These are phyloP conservation scores for Progne subis DNA, from an alignment of 2,113 vertebrate genomes.

Conservation along the genomic window DNA sequence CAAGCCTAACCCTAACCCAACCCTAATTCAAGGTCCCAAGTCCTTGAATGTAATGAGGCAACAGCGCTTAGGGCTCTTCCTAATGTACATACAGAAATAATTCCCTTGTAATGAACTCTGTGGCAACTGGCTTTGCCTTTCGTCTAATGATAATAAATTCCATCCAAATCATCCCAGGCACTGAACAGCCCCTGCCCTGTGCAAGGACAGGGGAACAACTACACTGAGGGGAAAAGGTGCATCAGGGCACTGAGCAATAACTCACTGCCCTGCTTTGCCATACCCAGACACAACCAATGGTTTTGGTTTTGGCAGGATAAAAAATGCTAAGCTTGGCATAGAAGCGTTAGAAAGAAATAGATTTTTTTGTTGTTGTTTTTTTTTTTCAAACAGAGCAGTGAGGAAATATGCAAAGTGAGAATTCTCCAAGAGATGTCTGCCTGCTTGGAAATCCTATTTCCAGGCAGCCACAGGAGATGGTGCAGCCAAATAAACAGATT, in stretches of 20 bases:
- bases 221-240: background rate
- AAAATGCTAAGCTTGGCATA: background rate
- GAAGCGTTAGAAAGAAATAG: background rate
- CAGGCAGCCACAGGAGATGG: background rate
- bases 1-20: too few relatives aligned
- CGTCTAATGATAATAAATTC: constrained; percentile 34
- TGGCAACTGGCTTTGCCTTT: background rate
- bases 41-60: constrained; percentile 3
- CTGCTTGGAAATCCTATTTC: background rate
- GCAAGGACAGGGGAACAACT: background rate
- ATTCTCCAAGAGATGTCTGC: background rate
- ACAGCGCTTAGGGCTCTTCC: background rate
- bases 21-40: background rate
- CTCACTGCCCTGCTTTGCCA: background rate
- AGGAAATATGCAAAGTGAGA: background rate
- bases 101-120: background rate
- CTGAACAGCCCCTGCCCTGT: background rate
- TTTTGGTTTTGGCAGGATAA: background rate
- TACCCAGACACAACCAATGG: rapidly evolving
- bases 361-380: background rate
- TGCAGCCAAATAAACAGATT: background rate
- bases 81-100: constrained; percentile 14
- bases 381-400: background rate
- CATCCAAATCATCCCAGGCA: background rate
- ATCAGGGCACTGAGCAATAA: background rate